Conservation (phyloP, 2,888 invertebrate species). For the Lacanobia oleracea region DNA sequence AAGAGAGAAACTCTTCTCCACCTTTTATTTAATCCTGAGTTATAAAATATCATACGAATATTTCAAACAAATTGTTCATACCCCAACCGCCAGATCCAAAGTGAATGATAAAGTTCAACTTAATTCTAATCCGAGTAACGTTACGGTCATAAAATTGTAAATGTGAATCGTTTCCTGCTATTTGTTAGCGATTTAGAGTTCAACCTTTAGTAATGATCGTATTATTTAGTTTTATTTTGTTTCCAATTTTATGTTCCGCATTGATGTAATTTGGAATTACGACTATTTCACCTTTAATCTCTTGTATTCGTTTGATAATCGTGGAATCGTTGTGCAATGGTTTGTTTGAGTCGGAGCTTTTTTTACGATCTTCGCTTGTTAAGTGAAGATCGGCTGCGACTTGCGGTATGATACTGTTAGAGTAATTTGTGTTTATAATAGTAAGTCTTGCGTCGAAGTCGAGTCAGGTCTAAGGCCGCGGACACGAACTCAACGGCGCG, state of each 20-base stretch:
- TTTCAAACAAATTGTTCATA: background rate
- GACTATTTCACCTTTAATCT: conserved; percentile 28
- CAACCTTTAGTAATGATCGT: conserved; percentile 50
- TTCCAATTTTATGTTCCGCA: conserved; percentile 37
- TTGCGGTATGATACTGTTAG: background rate
- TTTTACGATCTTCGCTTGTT: background rate
- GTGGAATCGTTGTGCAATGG: background rate
- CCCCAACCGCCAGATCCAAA: conserved; percentile 26
- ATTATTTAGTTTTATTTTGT: conserved; percentile 56
- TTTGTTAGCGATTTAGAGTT: conserved; percentile 62
- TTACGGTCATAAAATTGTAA: conserved; percentile 59
- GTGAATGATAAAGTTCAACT: conserved; percentile 54
- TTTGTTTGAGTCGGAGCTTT: background rate
- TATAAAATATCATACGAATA: conserved; percentile 7
- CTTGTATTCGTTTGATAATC: background rate
- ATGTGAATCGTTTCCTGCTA: conserved; percentile 62
- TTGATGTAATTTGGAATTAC: conserved; percentile 38
- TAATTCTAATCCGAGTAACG: conserved; percentile 54
- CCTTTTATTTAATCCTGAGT: background rate
- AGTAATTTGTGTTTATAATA: background rate
- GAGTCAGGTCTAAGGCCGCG: too few relatives aligned
- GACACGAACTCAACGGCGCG: too few relatives aligned
- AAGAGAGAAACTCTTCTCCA: background rate
- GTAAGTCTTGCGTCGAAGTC: too few relatives aligned
- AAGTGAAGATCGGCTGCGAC: background rate